phyloP scores from a whole-genome alignment of 2,797 vertebrate species.

The Harpagifer antarcticus region DNA sequence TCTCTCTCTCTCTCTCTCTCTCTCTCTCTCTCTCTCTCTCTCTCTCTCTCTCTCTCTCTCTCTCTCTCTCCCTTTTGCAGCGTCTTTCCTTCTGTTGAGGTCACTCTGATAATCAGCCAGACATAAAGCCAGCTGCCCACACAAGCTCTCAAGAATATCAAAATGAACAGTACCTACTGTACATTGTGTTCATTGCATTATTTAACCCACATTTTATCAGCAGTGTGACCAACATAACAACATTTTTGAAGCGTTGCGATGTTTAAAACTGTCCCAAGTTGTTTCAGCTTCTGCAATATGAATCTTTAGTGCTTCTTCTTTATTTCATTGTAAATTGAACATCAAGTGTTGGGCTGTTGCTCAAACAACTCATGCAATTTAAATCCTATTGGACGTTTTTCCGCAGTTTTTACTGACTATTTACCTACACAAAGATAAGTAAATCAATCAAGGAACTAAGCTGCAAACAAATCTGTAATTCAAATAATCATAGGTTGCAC shows the following conservation, averaged over 20 bases:
- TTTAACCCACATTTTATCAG: slow-evolving; percentile 18
- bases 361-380: neutral
- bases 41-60: slow-evolving; percentile 12
- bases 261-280: neutral
- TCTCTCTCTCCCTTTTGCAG: slow-evolving; percentile 18
- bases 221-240: neutral
- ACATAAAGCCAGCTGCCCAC: slow-evolving; percentile 50
- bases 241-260: neutral
- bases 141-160: slow-evolving; percentile 25
- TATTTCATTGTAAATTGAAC: neutral
- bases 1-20: slow-evolving; percentile 43
- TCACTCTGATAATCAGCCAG: slow-evolving; percentile 60
- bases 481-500: neutral
- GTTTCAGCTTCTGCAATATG: neutral
- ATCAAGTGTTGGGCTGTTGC: neutral
- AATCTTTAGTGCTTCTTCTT: neutral
- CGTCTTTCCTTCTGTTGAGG: slow-evolving; percentile 58
- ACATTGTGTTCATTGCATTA: neutral
- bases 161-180: slow-evolving; percentile 19
- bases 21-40: slow-evolving; percentile 41
- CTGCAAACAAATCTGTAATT: neutral
- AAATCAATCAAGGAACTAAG: neutral
- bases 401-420: neutral
- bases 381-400: neutral
- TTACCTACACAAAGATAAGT: too few relatives aligned